Conservation (phyloP, 2,888 invertebrate species). For the Seira ritae region DNA sequence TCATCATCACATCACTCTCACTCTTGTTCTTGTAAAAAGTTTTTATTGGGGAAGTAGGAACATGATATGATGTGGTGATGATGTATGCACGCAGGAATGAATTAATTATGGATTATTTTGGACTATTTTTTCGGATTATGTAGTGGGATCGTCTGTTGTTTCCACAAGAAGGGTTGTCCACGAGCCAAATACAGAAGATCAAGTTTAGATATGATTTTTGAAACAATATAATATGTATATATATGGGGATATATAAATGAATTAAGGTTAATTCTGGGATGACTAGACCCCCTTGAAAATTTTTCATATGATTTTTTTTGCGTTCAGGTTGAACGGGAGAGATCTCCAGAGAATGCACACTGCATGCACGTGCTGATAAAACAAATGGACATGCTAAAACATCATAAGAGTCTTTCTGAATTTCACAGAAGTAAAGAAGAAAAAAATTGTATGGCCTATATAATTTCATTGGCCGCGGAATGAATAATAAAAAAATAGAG, state of each 20-base stretch:
- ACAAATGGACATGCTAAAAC: constrained; percentile 27
- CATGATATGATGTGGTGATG: too few relatives aligned
- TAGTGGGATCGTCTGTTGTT: background rate
- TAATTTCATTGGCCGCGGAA: background rate
- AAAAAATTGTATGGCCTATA: too few relatives aligned
- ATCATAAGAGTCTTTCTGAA: background rate
- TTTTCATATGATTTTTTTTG: constrained; percentile 14
- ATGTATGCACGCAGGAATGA: too few relatives aligned
- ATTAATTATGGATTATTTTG: too few relatives aligned
- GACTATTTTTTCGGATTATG: too few relatives aligned
- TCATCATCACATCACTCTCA: too few relatives aligned
- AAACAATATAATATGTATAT: too few relatives aligned
- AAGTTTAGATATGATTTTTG: constrained; percentile 27
- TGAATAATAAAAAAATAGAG: background rate
- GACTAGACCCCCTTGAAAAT: constrained; percentile 19
- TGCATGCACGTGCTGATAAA: constrained; percentile 44
- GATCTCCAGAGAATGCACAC: constrained; percentile 6
- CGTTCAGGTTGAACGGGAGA: constrained; percentile 19
- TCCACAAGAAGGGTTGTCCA: constrained; percentile 26
- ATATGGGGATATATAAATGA: constrained; percentile 8
- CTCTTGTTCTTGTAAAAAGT: too few relatives aligned
- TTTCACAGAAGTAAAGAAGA: too few relatives aligned
- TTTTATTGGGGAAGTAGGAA: too few relatives aligned
- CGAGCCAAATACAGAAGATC: constrained; percentile 43
- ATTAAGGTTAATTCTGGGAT: constrained; percentile 16